Conservation (phyloP, 2,797 vertebrate genomes). For the Muraenolepis orangiensis region DNA sequence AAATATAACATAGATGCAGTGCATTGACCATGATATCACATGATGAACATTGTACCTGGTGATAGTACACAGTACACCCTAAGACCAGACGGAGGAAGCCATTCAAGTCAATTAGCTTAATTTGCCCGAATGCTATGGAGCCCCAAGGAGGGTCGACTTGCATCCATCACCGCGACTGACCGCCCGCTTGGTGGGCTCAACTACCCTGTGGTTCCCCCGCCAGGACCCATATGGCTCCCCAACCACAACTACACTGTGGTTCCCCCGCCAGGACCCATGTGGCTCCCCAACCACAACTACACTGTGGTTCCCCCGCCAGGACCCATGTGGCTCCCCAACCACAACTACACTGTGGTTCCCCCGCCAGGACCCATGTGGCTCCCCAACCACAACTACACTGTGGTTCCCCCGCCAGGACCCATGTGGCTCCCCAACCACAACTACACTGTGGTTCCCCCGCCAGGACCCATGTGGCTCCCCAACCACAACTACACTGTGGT, state of each 20-base stretch:
- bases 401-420: neutral
- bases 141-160: neutral
- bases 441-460: neutral
- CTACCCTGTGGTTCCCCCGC: neutral
- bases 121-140: neutral
- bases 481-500: neutral
- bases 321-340: neutral
- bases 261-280: neutral
- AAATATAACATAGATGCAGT: no score
- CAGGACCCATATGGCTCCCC: constrained; percentile 1
- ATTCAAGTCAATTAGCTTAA: neutral
- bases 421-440: neutral
- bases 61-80: no score
- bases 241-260: neutral
- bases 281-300: neutral
- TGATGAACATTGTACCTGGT: no score
- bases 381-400: neutral
- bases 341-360: neutral
- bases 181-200: neutral
- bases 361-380: neutral
- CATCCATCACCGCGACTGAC: neutral
- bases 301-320: neutral
- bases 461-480: neutral
- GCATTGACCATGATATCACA: no score
- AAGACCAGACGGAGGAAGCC: no score